Evolutionary conservation across 2,888 invertebrate genomes (phyloP), one percentile per base, ranked within the genome.

Genomic region (Baronia brevicornis): DNA sequence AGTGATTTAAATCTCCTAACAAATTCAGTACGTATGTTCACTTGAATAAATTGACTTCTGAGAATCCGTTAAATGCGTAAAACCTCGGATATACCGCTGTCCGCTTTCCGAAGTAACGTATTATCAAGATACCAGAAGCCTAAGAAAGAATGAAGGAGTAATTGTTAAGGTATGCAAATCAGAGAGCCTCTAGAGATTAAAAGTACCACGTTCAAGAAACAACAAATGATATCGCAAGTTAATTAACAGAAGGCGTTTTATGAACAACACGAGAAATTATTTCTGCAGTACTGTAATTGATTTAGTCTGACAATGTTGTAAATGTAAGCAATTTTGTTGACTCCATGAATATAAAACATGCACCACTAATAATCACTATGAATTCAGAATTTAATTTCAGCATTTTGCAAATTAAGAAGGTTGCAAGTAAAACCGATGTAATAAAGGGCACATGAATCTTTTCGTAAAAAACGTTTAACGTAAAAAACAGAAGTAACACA

Each of bases 151-250:
- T 72, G 72, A 63, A 53, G 53, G 54, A 51, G 73, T 71, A 72
- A 77, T 77, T 68, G 75, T 74, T 68, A 63, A 72, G 69, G 48
- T 73, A 78, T 79, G 79, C 69, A 77, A 79, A 79, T 78, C 60
- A 58, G 43, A 43, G 31, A 35, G 35, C 31, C 28, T 18, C 30
- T 33, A 36, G 32, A 46, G 61, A 58, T 59, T 52, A 59, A 60
- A 58, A 61, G 51, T 56, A 49, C 43, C 60, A 53, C 60, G 60
- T 62, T 56, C 43, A 42, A 43, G 43, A 39, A 40, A 39, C 39
- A 41, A 41, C 43, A 44, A 62, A 61, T 66, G 66, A 59, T 46
- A 45, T 50, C 46, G 58, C 54, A 58, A 64, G 70, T 68, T 71
- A 71, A 70, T 73, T 70, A 69, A 61, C 55, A 41, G 36, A 44